Evolutionary conservation across 2,888 invertebrate genomes (phyloP).

Genomic region (Cordilura impudica): DNA sequence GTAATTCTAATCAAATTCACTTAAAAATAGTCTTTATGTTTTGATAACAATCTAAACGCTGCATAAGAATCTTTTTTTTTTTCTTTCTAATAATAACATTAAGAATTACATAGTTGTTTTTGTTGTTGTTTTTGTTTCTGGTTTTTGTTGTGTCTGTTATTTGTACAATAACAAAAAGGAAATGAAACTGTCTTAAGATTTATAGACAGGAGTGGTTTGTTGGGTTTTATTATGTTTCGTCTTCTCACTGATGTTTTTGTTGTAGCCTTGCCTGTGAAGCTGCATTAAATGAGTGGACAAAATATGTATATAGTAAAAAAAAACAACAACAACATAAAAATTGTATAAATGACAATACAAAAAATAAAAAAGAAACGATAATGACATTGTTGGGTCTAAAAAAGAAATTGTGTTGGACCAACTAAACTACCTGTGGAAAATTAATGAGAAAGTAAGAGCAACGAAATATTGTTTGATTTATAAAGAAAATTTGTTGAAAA

Average conservation of each 20-base stretch:
- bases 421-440: constrained; percentile 51
- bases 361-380: constrained; percentile 21
- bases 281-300: not conserved
- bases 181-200: constrained; percentile 60
- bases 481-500: not conserved
- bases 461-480: not conserved
- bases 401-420: too few relatives aligned
- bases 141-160: constrained; percentile 3
- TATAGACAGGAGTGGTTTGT: constrained; percentile 48
- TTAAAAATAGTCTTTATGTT: too few relatives aligned
- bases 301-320: not conserved
- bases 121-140: not conserved
- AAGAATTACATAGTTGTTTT: not conserved
- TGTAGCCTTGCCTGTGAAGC: not conserved
- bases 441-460: not conserved
- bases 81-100: too few relatives aligned
- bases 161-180: constrained; percentile 57
- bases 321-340: not conserved
- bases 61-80: not conserved
- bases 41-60: not conserved
- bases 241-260: not conserved
- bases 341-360: not conserved
- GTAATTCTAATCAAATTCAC: too few relatives aligned
- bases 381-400: constrained; percentile 48
- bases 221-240: constrained; percentile 23